These are phyloP conservation scores for Castor canadensis DNA, from an alignment of 2,113 vertebrate species.

Conservation along the genomic window DNA sequence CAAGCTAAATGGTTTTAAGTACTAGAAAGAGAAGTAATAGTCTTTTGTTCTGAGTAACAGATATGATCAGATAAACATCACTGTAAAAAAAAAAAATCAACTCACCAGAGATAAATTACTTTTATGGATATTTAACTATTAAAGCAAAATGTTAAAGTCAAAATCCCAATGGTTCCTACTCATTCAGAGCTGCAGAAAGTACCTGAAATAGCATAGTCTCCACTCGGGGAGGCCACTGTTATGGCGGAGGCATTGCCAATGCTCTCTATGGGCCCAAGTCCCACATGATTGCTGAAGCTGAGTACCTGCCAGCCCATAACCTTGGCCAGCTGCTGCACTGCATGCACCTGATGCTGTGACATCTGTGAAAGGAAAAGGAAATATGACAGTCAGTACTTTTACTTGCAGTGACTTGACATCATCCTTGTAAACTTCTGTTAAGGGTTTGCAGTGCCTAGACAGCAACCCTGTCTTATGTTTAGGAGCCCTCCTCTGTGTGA, in stretches of 20 bases:
- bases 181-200: background rate
- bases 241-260: conserved; percentile 97
- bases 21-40: too few species aligned
- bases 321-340: conserved; percentile 97
- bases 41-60: too few species aligned
- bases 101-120: too few species aligned
- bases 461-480: background rate
- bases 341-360: conserved; percentile 99
- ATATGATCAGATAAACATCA: too few species aligned
- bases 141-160: too few species aligned
- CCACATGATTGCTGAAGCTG: conserved; percentile 97
- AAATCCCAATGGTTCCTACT: too few species aligned
- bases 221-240: conserved; percentile 94
- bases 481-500: background rate
- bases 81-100: too few species aligned
- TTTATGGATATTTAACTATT: too few species aligned
- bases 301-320: conserved; percentile 99
- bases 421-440: background rate
- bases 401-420: background rate
- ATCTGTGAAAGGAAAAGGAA: conserved; percentile 86
- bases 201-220: conserved; percentile 97
- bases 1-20: too few species aligned
- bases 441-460: background rate
- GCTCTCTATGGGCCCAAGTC: conserved; percentile 95
- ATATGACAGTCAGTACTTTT: too few species aligned